These are phyloP conservation scores for Pocillopora grandis DNA, from an alignment of 92 coral and sea anemone species.

Conservation along the genomic window DNA sequence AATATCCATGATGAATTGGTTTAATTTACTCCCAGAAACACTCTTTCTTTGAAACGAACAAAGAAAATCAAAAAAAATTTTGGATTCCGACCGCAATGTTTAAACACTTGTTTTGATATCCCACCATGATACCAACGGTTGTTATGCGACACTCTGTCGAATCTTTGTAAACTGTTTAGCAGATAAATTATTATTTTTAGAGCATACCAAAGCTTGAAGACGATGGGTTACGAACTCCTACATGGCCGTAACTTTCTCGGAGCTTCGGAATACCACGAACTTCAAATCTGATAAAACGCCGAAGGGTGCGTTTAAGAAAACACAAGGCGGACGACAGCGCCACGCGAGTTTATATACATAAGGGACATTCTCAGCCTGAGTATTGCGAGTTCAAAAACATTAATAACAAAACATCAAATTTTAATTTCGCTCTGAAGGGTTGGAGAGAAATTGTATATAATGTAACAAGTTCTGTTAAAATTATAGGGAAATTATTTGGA, in stretches of 20 bases:
- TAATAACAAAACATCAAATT: conserved; percentile 28
- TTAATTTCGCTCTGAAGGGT: conserved; percentile 22
- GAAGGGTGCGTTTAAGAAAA: not conserved
- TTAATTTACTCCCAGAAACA: conserved; percentile 30
- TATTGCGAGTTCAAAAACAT: conserved; percentile 9
- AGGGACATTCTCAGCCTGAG: conserved; percentile 3
- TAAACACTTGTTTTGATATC: conserved; percentile 26
- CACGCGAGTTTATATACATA: not conserved
- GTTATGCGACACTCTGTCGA: conserved; percentile 19
- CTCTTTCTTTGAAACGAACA: conserved; percentile 33
- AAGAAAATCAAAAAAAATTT: conserved; percentile 14
- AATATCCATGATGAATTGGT: conserved; percentile 17
- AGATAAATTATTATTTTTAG: conserved; percentile 24
- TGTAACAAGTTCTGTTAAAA: conserved; percentile 17
- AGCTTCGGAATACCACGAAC: not conserved
- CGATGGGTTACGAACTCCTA: not conserved
- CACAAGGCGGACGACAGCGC: not conserved
- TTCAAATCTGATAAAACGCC: not conserved
- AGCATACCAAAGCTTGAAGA: not conserved
- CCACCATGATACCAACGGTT: conserved; percentile 17
- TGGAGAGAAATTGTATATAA: conserved; percentile 9
- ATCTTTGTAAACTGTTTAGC: conserved; percentile 29
- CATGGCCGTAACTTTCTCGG: not conserved
- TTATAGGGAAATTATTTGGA: not conserved
- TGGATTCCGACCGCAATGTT: conserved; percentile 28